Percentiles rank a stretch among this genome's conserved stretches.
Conservation (phyloP, 2,888 invertebrate genomes). For the Therioaphis trifolii region DNA sequence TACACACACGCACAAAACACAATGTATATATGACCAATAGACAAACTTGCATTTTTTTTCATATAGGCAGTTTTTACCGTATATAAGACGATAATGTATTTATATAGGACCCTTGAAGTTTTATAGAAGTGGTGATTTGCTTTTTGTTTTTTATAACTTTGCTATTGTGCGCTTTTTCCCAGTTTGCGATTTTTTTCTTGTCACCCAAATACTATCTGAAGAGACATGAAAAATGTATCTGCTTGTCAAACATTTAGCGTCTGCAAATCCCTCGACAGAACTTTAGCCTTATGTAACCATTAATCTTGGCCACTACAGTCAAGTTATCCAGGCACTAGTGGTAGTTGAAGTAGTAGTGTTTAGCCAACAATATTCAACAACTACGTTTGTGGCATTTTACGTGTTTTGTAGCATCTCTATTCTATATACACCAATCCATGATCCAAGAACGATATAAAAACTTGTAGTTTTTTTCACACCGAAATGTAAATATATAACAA, state of each 20-base stretch:
- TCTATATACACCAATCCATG: too few species aligned
- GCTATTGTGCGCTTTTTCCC: background rate
- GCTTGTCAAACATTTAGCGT: slow-evolving; percentile 59
- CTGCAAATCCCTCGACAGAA: slow-evolving; percentile 52
- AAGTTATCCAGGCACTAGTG: background rate
- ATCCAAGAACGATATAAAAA: background rate
- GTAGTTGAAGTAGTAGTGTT: background rate
- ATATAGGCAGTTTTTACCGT: background rate
- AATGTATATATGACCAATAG: too few species aligned
- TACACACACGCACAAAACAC: too few species aligned
- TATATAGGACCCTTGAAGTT: too few species aligned
- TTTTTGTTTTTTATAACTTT: slow-evolving; percentile 27
- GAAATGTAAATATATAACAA: background rate
- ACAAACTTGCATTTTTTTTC: too few species aligned
- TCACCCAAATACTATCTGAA: background rate
- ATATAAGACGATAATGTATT: background rate
- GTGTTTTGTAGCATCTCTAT: background rate
- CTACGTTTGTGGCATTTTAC: slow-evolving; percentile 18
- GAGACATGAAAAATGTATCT: slow-evolving; percentile 58
- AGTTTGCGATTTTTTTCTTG: background rate
- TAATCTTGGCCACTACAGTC: slow-evolving; percentile 41
- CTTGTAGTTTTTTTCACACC: background rate
- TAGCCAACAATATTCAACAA: background rate
- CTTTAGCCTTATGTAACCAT: slow-evolving; percentile 43
- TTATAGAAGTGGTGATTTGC: slow-evolving; percentile 40